Base-by-base conservation (phyloP, 1,140 invertebrate species). In the Nylanderia fulva region DNA sequence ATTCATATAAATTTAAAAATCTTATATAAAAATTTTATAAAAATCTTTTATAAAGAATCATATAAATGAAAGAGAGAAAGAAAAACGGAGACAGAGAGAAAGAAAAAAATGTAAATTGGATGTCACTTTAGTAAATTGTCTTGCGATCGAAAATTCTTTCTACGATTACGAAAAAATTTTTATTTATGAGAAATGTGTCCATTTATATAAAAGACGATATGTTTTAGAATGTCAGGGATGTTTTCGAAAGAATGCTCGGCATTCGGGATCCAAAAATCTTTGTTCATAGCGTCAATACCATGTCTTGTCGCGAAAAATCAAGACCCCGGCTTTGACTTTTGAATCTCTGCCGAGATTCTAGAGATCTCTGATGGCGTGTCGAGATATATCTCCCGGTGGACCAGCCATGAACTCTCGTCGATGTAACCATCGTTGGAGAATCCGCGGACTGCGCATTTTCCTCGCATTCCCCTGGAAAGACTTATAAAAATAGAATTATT, bases 161-260 rank as follows among this genome's bases (percentile, higher is more conserved):
- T 9, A 42, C 24, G 60, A 36, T 77, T 68, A 42, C 48, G 66
- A 72, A 85, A 76, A 36, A 79, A 63, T 84, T 71, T 85, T 3
- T 64, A 39, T 64, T 85, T 86, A 69, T 63, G 54, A 76, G 29
- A 6, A 36, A 52, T 39, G 5, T 48, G 5, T 48, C 5, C 5
- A 48, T 18, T 48, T 48, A 48, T 48, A 48, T 13, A n/a, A 0
- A 8, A 21, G 7, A 45, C n/a, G 18, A 77, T 69, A 69, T n/a
- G n/a, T 85, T 71, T 71, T 24, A 63, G n/a, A n/a, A n/a, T n/a
- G n/a, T 52, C 48, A 45, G 36, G 11, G n/a, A 82, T 27, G 24
- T 27, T 60, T 27, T 33, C 48, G 61, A 58, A 68, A 71, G 21
- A 68, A 66, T 33, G 48, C 18, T 68, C 42, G 52, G 39, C 42